Percentiles rank a stretch among this genome's conserved stretches.
Evolutionary conservation across 2,888 invertebrate species (phyloP).

Genomic region (Listrodromus nycthemerus): DNA sequence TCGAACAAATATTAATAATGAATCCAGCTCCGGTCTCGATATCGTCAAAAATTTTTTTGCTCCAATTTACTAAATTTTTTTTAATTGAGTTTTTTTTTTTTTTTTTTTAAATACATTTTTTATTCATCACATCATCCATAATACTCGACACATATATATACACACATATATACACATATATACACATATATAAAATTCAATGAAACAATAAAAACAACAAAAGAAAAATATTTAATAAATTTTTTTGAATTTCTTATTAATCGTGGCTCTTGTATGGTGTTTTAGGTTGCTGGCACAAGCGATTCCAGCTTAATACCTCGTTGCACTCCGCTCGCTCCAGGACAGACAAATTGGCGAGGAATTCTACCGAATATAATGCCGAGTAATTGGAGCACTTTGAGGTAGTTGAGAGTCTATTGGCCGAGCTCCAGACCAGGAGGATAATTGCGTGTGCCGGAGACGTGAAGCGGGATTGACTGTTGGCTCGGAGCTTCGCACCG

Average conservation of each 20-base stretch:
- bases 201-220: no score
- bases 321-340: background rate
- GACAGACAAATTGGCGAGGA: background rate
- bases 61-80: no score
- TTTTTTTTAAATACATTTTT: no score
- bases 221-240: background rate
- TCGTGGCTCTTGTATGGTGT: background rate
- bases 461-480: background rate
- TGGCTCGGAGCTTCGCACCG: background rate
- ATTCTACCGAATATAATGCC: constrained; percentile 27
- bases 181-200: no score
- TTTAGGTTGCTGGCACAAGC: background rate
- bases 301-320: background rate
- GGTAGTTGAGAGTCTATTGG: constrained; percentile 13
- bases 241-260: background rate
- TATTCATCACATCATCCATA: no score
- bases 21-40: no score
- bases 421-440: background rate
- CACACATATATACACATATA: no score
- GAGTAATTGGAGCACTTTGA: constrained; percentile 18
- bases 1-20: no score
- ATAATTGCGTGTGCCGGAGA: constrained; percentile 24
- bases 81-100: no score
- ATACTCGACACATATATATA: no score
- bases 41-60: no score